Evolutionary conservation across 2,888 invertebrate genomes (phyloP).

Genomic region (Argyresthia goedartella): DNA sequence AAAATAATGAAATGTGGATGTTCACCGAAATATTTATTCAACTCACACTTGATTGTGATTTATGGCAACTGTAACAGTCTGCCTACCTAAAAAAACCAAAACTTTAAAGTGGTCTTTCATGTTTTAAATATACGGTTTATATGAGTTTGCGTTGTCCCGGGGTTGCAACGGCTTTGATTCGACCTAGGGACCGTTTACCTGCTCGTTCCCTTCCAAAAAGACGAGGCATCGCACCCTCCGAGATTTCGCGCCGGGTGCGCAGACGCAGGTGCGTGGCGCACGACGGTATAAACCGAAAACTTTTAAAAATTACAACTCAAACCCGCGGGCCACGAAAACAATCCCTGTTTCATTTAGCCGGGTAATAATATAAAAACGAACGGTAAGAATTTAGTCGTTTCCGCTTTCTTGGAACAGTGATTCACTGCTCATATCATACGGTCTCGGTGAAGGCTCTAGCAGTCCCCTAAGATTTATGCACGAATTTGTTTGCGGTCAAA

Average conservation of each 20-base stretch:
- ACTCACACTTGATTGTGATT: no score
- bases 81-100: no score
- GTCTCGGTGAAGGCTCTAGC: no score
- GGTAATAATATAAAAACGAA: constrained; percentile 48
- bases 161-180: neutral
- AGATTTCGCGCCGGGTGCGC: constrained; percentile 57
- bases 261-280: constrained; percentile 56
- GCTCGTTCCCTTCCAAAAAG: constrained; percentile 25
- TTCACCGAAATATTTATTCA: no score
- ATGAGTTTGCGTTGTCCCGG: no score
- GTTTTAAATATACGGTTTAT: no score
- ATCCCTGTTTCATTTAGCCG: constrained; percentile 22
- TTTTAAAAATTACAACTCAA: constrained; percentile 36
- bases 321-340: constrained; percentile 18
- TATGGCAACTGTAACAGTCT: no score
- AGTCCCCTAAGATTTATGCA: constrained; percentile 43
- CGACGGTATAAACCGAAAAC: constrained; percentile 45
- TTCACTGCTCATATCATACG: constrained; percentile 33
- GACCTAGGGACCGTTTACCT: constrained; percentile 48
- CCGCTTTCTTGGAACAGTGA: constrained; percentile 65
- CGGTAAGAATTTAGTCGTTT: constrained; percentile 58
- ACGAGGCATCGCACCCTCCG: constrained; percentile 43
- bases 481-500: constrained; percentile 45
- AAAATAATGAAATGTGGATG: no score
- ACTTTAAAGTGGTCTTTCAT: no score